Base-by-base conservation (phyloP, 2,113 vertebrate species). In the Platysteira castanea region DNA sequence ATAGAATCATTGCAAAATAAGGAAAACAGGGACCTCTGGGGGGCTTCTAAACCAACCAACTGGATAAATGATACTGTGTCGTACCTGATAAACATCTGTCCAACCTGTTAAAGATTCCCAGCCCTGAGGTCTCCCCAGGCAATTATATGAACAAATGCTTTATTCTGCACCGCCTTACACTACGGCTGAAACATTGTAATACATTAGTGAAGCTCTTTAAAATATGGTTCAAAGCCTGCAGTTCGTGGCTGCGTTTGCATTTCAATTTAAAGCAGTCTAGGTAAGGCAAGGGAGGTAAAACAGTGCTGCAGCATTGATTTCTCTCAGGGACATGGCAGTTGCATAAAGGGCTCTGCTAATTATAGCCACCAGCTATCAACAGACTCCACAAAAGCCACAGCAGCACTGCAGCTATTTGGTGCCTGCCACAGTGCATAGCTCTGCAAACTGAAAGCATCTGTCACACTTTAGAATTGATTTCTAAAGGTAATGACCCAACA, bases 271-370 rank as follows among this genome's bases (percentile, higher is more conserved):
- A 52, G 65, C 18, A 41, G n/a, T 35, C 59, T 87, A 70, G 49
- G 70, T 64, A 59, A 86, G 44, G 81, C 26, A 70, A 44, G 49
- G 49, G 91, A 50, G 41, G 59, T 71, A 87, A 93, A 93, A 92
- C 49, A 53, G 35, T 21, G n/a, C 67, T 75, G 53, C 33, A 57
- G 44, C 75, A 96, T 71, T 79, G 89, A 91, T 76, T 94, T 94
- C n/a, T 91, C 60, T 70, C 83, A 92, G 92, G 52, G 73, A 91
- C 50, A 54, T 60, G 53, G 61, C 30, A 73, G 78, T 85, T 87
- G 69, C 68, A 85, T 54, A 87, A 93, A 94, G 44, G 64, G 30
- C 83, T 92, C 84, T 70, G 77, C 78, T 91, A 95, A 92, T 92
- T 89, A 95, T 53, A 95, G 92, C 85, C 75, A 57, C 14, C 71